phyloP scores from a whole-genome alignment of 2,113 vertebrate genomes.

The Nyctereutes procyonoides region DNA sequence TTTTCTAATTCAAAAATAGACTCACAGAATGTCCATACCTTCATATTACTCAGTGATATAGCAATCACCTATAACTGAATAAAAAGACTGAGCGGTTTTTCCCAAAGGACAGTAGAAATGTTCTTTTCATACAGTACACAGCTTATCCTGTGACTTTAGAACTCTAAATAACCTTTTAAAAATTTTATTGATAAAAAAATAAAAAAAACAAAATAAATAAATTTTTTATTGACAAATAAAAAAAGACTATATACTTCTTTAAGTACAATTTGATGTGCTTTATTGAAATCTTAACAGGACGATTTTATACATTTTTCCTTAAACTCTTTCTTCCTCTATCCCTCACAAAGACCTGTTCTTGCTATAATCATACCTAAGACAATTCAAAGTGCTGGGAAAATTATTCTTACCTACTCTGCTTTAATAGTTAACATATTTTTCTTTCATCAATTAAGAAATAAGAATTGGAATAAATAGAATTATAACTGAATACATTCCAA shows the following conservation, averaged over 20 bases:
- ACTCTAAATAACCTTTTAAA: not conserved
- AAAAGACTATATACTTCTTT: not conserved
- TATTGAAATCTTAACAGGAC: not conserved
- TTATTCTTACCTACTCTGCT: constrained; percentile 63
- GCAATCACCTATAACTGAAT: not conserved
- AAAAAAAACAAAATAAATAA: not conserved
- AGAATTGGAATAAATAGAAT: constrained; percentile 8
- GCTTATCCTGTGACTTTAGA: not conserved
- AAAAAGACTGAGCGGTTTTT: not conserved
- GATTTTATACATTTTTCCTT: constrained; percentile 66
- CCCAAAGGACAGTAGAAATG: not conserved
- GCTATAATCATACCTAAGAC: not conserved
- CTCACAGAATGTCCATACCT: not conserved
- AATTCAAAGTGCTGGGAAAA: constrained; percentile 34
- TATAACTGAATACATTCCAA: constrained; percentile 35
- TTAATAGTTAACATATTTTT: constrained; percentile 67
- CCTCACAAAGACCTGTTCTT: not conserved
- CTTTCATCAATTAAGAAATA: constrained; percentile 80
- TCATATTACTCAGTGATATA: not conserved
- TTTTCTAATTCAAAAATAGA: constrained; percentile 28
- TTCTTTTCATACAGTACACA: not conserved
- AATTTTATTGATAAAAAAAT: constrained; percentile 50
- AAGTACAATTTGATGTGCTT: constrained; percentile 21
- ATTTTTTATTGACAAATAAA: constrained; percentile 54
- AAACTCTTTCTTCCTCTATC: not conserved